A percentile compares a stretch with the other conserved stretches of the same genome.
phyloP scores from a whole-genome alignment of 2,113 vertebrate genomes.

The Mola mola region DNA sequence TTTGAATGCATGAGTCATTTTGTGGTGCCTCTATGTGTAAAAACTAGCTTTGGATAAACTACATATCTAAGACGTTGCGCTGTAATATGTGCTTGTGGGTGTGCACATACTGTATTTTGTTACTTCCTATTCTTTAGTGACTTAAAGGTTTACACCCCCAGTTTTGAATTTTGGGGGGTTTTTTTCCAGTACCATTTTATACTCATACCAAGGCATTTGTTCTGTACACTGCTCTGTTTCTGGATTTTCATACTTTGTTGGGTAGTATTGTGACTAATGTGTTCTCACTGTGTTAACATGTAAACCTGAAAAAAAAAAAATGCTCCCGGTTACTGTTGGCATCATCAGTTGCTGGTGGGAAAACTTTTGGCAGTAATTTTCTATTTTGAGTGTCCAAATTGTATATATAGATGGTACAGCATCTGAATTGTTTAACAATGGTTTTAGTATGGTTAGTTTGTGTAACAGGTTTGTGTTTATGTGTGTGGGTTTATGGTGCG shows the following conservation, averaged over 20 bases:
- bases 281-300: conserved; percentile 41
- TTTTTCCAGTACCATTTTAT: conserved; percentile 34
- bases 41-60: conserved; percentile 57
- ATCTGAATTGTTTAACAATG: conserved; percentile 44
- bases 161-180: conserved; percentile 14
- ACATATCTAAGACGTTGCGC: conserved; percentile 45
- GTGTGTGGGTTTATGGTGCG: conserved; percentile 65
- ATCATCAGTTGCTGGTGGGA: conserved; percentile 40
- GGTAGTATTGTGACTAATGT: conserved; percentile 22
- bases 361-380: conserved; percentile 53
- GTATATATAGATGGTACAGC: conserved; percentile 43
- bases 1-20: conserved; percentile 52
- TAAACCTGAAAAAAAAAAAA: conserved; percentile 29
- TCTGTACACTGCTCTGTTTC: conserved; percentile 38
- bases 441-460: conserved; percentile 44
- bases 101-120: conserved; percentile 36
- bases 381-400: conserved; percentile 41
- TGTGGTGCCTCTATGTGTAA: conserved; percentile 35
- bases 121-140: conserved; percentile 56
- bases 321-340: conserved; percentile 23
- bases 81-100: conserved; percentile 20
- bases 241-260: conserved; percentile 42
- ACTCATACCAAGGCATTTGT: conserved; percentile 48
- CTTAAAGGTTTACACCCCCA: conserved; percentile 50
- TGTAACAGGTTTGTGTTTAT: conserved; percentile 46